Percentiles rank a stretch among this genome's conserved stretches.
Conservation (phyloP, 2,113 vertebrate genomes). For the Craseonycteris thonglongyai region DNA sequence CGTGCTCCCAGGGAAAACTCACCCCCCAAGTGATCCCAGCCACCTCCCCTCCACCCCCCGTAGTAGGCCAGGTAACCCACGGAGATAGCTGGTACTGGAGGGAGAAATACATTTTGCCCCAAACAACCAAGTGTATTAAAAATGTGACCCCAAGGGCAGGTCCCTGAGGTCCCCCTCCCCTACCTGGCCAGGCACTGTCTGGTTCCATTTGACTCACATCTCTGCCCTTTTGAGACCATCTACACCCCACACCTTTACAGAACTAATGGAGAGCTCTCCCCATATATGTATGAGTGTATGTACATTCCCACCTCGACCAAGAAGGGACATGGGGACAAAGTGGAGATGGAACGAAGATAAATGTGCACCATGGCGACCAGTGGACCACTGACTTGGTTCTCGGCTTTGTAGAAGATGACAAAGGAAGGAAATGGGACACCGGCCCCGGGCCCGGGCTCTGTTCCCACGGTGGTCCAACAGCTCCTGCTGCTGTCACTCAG, state of each 20-base stretch:
- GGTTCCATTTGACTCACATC: background rate
- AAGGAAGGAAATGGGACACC: background rate
- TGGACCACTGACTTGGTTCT: background rate
- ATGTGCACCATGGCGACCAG: background rate
- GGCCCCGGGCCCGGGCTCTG: background rate
- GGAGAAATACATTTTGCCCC: background rate
- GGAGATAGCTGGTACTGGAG: background rate
- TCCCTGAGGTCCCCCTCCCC: background rate
- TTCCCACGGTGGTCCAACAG: background rate
- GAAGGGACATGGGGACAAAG: background rate
- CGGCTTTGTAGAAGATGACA: background rate
- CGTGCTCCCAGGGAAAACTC: background rate
- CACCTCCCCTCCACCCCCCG: rapidly evolving
- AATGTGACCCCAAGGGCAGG: background rate
- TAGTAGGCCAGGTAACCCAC: background rate
- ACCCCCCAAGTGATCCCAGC: background rate
- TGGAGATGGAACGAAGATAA: background rate
- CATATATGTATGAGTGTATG: rapidly evolving
- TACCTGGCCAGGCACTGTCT: background rate
- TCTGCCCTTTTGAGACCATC: background rate
- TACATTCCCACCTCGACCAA: too few relatives aligned
- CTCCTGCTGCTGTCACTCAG: background rate
- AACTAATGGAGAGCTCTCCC: background rate
- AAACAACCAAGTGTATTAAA: background rate
- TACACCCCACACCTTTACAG: rapidly evolving